Evolutionary conservation across 2,113 vertebrate species (phyloP).

Genomic region (Anas platyrhynchos): DNA sequence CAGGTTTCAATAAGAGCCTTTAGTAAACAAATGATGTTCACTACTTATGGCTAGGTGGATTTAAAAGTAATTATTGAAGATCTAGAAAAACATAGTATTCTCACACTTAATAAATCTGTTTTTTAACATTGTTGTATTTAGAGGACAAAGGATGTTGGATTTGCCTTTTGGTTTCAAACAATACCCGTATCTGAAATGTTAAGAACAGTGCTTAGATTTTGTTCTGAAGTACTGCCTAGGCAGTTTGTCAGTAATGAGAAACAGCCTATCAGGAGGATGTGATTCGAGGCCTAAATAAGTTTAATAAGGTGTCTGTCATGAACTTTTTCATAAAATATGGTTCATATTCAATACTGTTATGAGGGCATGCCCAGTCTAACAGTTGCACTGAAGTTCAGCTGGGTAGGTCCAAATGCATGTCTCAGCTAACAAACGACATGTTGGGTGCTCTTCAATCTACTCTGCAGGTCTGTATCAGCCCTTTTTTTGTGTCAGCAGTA

Average conservation of each 20-base stretch:
- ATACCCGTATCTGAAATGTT: background rate
- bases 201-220: background rate
- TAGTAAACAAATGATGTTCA: background rate
- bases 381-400: background rate
- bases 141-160: background rate
- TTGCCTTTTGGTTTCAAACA: background rate
- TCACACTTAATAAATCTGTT: background rate
- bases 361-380: background rate
- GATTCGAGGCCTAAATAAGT: background rate
- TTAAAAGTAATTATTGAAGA: background rate
- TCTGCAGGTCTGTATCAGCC: background rate
- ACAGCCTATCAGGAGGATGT: background rate
- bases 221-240: background rate
- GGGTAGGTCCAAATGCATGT: background rate
- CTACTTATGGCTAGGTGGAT: background rate
- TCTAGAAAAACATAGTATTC: background rate
- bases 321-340: background rate
- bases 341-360: background rate
- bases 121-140: background rate
- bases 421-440: accelerated
- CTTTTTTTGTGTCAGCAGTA: background rate
- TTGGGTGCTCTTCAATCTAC: background rate
- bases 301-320: background rate
- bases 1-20: background rate
- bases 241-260: background rate